A percentile compares a stretch with the other conserved stretches of the same genome.
These are phyloP conservation scores for Phrixothrix hirtus DNA, from an alignment of 2,888 invertebrate species.

Conservation along the genomic window DNA sequence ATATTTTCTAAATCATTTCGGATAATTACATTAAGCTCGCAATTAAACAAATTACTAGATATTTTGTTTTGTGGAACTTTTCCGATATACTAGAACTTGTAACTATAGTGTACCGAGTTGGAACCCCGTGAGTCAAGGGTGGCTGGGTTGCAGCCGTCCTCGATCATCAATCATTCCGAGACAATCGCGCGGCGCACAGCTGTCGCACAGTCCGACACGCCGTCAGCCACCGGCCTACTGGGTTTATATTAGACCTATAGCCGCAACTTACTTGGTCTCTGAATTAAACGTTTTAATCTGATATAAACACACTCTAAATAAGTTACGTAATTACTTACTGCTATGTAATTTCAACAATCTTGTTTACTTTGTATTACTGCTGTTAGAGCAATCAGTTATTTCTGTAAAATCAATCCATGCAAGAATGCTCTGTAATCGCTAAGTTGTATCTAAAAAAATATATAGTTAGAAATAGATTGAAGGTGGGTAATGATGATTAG, in stretches of 20 bases:
- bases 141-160: conserved; percentile 57
- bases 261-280: conserved; percentile 46
- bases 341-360: not conserved
- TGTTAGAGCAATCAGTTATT: no score
- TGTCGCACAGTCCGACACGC: conserved; percentile 59
- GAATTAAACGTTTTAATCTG: conserved; percentile 53
- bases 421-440: no score
- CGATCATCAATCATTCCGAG: conserved; percentile 65
- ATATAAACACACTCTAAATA: conserved; percentile 36
- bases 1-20: not conserved
- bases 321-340: conserved; percentile 29
- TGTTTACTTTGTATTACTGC: no score
- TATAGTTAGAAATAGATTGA: no score
- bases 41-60: conserved; percentile 13
- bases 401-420: no score
- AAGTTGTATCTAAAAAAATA: no score
- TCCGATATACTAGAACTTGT: conserved; percentile 36
- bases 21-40: not conserved
- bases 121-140: conserved; percentile 54
- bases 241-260: conserved; percentile 52
- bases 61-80: conserved; percentile 18
- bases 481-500: no score
- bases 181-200: conserved; percentile 66
- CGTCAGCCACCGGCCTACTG: conserved; percentile 52
- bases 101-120: conserved; percentile 49